Conservation (phyloP, 2,797 vertebrate species). For the Sebastes dallii region DNA sequence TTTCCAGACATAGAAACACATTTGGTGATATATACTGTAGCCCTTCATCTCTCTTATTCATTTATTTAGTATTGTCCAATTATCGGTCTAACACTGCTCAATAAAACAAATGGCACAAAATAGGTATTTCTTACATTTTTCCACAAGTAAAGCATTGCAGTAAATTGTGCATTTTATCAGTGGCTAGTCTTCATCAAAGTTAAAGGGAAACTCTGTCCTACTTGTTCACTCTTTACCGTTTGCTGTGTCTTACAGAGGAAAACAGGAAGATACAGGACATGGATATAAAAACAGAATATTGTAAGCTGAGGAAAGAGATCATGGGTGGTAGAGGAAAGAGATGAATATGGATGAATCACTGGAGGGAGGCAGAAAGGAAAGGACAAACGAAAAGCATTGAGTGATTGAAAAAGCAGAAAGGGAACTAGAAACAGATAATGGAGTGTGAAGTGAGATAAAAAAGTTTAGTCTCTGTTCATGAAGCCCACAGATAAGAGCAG, state of each 20-base stretch:
- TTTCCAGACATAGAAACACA: background rate
- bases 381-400: background rate
- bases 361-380: background rate
- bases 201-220: background rate
- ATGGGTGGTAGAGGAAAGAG: background rate
- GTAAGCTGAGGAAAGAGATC: background rate
- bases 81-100: background rate
- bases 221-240: background rate
- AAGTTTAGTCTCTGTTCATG: conserved; percentile 35
- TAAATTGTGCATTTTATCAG: background rate
- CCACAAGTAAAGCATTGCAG: background rate
- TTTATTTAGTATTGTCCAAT: too few relatives aligned
- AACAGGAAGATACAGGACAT: background rate
- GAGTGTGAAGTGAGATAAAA: conserved; percentile 19
- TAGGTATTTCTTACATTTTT: background rate
- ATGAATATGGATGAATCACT: background rate
- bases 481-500: conserved; percentile 40
- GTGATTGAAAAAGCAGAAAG: conserved; percentile 7
- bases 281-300: background rate
- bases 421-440: conserved; percentile 27
- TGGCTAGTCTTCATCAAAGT: background rate
- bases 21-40: background rate
- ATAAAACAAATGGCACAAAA: background rate
- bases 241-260: background rate
- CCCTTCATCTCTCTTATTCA: background rate